Percentiles rank a stretch among this genome's conserved stretches.
Conservation (phyloP, 35 echinoderm and acorn worm species). For the Strongylocentrotus purpuratus region DNA sequence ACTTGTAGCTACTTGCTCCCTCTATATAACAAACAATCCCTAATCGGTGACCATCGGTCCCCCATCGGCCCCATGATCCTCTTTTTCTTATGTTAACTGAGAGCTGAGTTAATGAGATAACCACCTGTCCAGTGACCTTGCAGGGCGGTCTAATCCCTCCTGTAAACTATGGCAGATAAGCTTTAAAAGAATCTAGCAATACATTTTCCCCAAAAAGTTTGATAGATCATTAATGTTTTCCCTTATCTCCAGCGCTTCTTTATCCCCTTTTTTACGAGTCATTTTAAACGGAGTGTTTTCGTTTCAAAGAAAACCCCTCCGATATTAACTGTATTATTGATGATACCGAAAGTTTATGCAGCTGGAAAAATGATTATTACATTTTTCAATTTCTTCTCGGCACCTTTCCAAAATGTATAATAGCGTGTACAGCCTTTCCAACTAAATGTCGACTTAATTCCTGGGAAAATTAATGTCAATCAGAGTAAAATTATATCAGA, state of each 20-base stretch:
- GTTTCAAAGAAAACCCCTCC: background rate
- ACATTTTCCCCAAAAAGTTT: too few species aligned
- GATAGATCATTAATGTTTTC: too few species aligned
- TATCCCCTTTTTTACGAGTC: background rate
- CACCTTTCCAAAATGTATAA: background rate
- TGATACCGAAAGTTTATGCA: background rate
- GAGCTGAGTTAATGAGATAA: too few species aligned
- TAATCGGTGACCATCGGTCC: too few species aligned
- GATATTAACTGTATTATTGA: background rate
- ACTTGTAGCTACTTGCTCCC: too few species aligned
- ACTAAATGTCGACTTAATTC: background rate
- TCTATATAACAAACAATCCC: too few species aligned
- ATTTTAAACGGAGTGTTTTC: background rate
- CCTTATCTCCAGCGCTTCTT: background rate
- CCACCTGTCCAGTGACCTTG: too few species aligned
- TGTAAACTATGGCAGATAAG: too few species aligned
- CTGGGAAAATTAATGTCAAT: constrained; percentile 5
- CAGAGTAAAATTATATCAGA: background rate
- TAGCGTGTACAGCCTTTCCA: background rate
- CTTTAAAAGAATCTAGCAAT: too few species aligned
- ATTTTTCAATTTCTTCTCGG: background rate
- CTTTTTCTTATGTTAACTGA: too few species aligned
- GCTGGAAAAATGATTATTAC: background rate
- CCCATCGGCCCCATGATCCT: too few species aligned
- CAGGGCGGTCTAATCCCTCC: too few species aligned